Base-by-base conservation (phyloP, 2,888 invertebrate species). In the Entomobrya proxima region DNA sequence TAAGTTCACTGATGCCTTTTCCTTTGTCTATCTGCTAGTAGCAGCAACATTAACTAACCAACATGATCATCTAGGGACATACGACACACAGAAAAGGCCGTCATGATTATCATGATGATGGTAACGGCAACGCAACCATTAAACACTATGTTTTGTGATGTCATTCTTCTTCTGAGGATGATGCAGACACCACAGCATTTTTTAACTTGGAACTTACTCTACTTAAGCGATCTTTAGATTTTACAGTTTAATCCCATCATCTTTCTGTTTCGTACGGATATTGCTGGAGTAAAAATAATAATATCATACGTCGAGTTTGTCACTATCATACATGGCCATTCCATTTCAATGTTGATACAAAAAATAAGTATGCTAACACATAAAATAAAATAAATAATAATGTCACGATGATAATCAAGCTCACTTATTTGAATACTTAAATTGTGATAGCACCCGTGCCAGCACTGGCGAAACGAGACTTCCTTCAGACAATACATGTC, bases 61-160 rank as follows among this genome's bases (percentile, higher is more conserved):
- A 76, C 76, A 76, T 35, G 76, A 76, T 76, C 76, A 76, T 55
- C 76, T 32, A 76, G 72, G 72, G 72, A 72, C 72, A 72, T 50
- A 50, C 47, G 72, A 72, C 72, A 58, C 21, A 76, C 24, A 7
- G 37, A 76, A 58, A 58, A 72, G 18, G 50, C 30, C 9, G n/a
- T 47, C 18, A 61, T 72, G 40, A 61, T 75, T 37, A 82, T 80
- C 30, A 55, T 69, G 35, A 30, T 52, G 21, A 40, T 69, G 21
- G 47, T 50, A 15, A n/a, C 47, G n/a, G 50, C 58, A n/a, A n/a
- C n/a, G n/a, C n/a, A n/a, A n/a, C n/a, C n/a, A n/a, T n/a, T n/a
- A n/a, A n/a, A n/a, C n/a, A n/a, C n/a, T n/a, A n/a, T n/a, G n/a
- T n/a, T n/a, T n/a, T n/a, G n/a, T 55, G 15, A 30, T 21, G 32